These are phyloP conservation scores for Pseudonaja textilis DNA, from an alignment of 2,113 vertebrate species.

Conservation along the genomic window DNA sequence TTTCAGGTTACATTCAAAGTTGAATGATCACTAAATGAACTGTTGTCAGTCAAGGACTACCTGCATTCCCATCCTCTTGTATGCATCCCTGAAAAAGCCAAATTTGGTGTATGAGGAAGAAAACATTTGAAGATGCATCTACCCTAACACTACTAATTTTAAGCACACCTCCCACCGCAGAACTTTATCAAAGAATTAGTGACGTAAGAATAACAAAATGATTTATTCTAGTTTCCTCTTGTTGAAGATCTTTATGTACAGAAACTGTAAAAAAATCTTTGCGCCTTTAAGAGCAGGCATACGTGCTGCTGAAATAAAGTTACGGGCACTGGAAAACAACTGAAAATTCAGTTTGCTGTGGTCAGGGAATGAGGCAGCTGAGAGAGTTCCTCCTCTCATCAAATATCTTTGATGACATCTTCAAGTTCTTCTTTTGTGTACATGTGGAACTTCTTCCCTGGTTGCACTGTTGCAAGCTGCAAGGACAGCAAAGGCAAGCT, in stretches of 20 bases:
- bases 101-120: neutral
- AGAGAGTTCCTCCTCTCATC: conserved; percentile 54
- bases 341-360: conserved; percentile 48
- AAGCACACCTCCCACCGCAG: neutral
- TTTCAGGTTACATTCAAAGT: too few species aligned
- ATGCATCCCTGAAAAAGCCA: neutral
- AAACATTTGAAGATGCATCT: neutral
- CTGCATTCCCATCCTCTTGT: neutral
- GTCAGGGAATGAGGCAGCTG: conserved; percentile 40
- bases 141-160: neutral
- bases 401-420: conserved; percentile 98
- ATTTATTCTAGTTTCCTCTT: conserved; percentile 70
- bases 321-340: conserved; percentile 50
- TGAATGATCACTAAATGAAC: too few species aligned
- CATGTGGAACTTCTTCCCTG: conserved; percentile 97
- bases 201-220: conserved; percentile 59
- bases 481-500: conserved; percentile 58
- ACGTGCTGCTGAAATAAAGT: conserved; percentile 56
- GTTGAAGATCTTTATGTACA: conserved; percentile 71
- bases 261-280: conserved; percentile 68
- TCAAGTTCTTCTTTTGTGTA: conserved; percentile 98
- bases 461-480: conserved; percentile 92
- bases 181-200: conserved; percentile 17
- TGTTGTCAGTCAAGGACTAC: too few species aligned
- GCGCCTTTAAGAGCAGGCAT: conserved; percentile 50